Evolutionary conservation across 1,140 invertebrate genomes (phyloP), one percentile per base, ranked within the genome.

Genomic region (Macrobrachium rosenbergii): DNA sequence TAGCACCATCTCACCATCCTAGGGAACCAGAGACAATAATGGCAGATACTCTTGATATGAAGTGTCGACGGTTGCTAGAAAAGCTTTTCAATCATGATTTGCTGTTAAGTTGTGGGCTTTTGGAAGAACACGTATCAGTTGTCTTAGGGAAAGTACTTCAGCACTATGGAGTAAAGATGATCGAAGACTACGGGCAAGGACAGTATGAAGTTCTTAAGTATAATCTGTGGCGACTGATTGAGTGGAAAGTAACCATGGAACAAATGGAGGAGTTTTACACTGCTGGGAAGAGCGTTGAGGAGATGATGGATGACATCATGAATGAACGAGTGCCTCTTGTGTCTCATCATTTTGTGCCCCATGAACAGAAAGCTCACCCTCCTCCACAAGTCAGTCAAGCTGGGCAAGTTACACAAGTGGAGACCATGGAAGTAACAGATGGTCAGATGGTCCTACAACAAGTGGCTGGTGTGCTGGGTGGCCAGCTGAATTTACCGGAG

Each of bases 271-370:
- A 90, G 63, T 90, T 90, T 75, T 90, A 90, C n/a, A 79, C 83
- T 28, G 89, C 84, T 12, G 88, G 88, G 16, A 90, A 90, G 76
- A 90, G 87, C 81, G 89, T 90, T 14, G 89, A 90, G 80, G 89
- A 90, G 45, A 90, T 90, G 89, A 90, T 90, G 89, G 87, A 90
- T 59, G 89, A 90, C 76, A 90, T 90, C 59, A 90, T 90, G 89
- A 88, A 90, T 79, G 87, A 88, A 63, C 72, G 81, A 28, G 89
- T 90, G 12, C 87, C 89, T 67, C 43, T 90, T 28, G 87, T 90
- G 12, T 85, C 89, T 5, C 89, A 90, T 63, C 83, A 89, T 45
- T 86, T 86, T 77, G 85, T 89, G 21, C 84, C 88, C 8, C 88
- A 83, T 16, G 80, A 82, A n/a, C 84, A 87, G 60, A 80, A 83